A percentile compares a stretch with the other conserved stretches of the same genome.
phyloP scores from a whole-genome alignment of 2,113 vertebrate species.

The Caranx melampygus region DNA sequence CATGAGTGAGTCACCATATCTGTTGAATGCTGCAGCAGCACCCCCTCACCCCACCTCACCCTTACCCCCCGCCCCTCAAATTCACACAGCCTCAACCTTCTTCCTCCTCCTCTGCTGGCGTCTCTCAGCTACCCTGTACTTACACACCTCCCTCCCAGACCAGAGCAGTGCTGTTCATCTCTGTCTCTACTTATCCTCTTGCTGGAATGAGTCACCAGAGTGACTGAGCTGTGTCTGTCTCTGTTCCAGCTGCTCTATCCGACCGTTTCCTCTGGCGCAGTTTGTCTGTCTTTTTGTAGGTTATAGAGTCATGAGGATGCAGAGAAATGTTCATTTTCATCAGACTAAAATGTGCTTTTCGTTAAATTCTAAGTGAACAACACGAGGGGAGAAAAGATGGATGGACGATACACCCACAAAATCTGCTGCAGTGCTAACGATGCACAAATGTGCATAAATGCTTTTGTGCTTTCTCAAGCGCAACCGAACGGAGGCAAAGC shows the following conservation, averaged over 20 bases:
- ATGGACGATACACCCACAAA: not conserved
- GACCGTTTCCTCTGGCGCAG: conserved; percentile 37
- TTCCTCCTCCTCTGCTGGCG: conserved; percentile 51
- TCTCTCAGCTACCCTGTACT: conserved; percentile 70
- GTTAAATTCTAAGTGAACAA: conserved; percentile 5
- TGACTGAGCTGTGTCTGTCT: conserved; percentile 65
- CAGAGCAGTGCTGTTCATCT: conserved; percentile 54
- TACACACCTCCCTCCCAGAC: conserved; percentile 67
- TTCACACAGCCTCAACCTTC: conserved; percentile 50
- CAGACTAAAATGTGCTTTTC: not conserved
- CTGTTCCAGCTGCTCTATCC: conserved; percentile 52
- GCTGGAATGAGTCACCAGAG: conserved; percentile 61
- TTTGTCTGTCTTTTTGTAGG: conserved; percentile 37
- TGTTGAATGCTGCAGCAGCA: conserved; percentile 20
- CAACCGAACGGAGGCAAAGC: not conserved
- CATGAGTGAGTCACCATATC: conserved; percentile 56
- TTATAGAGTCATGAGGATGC: not conserved
- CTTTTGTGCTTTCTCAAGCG: not conserved
- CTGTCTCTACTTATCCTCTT: conserved; percentile 63
- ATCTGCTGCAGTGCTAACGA: not conserved
- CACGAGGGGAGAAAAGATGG: not conserved
- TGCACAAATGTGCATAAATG: not conserved
- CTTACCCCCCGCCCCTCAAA: conserved; percentile 3
- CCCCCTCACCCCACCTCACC: too few species aligned
- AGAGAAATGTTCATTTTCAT: not conserved